phyloP scores from a whole-genome alignment of 1,140 invertebrate genomes.

The Magallana gigas region DNA sequence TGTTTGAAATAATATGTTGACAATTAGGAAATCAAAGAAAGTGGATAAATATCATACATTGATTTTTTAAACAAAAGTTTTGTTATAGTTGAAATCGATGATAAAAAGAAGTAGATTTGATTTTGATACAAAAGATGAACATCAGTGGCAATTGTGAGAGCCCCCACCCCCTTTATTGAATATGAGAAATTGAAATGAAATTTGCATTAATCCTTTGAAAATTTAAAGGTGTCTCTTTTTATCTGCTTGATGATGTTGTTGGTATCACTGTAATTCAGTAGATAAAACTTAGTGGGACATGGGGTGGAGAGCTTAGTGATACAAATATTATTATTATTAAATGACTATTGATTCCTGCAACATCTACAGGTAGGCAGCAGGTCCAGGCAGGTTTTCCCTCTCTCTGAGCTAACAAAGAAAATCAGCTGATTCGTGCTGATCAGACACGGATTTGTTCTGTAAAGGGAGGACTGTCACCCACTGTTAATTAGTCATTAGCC shows the following conservation, averaged over 20 bases:
- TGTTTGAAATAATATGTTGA: conserved; percentile 2
- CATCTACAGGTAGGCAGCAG: conserved; percentile 26
- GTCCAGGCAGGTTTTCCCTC: conserved; percentile 29
- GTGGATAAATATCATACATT: not conserved
- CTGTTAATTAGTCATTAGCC: conserved; percentile 25
- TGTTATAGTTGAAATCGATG: too few relatives aligned
- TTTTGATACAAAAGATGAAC: too few relatives aligned
- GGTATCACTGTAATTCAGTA: not conserved
- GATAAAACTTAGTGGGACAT: not conserved
- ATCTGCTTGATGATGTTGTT: not conserved
- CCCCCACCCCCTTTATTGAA: too few relatives aligned
- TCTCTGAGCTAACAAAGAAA: conserved; percentile 30
- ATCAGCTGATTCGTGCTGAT: conserved; percentile 34
- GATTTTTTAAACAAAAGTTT: not conserved
- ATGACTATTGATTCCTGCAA: conserved; percentile 37
- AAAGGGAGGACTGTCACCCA: conserved; percentile 3
- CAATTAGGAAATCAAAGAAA: conserved; percentile 23
- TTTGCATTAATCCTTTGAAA: not conserved
- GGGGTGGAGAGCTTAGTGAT: not conserved
- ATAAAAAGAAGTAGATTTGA: too few relatives aligned
- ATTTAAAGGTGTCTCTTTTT: not conserved
- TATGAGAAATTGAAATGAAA: not conserved
- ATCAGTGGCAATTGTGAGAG: too few relatives aligned
- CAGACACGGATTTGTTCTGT: conserved; percentile 19
- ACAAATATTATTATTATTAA: conserved; percentile 39